Percentiles rank a stretch among this genome's conserved stretches.
Conservation (phyloP, 1,140 invertebrate species). For the Formica exsecta region DNA sequence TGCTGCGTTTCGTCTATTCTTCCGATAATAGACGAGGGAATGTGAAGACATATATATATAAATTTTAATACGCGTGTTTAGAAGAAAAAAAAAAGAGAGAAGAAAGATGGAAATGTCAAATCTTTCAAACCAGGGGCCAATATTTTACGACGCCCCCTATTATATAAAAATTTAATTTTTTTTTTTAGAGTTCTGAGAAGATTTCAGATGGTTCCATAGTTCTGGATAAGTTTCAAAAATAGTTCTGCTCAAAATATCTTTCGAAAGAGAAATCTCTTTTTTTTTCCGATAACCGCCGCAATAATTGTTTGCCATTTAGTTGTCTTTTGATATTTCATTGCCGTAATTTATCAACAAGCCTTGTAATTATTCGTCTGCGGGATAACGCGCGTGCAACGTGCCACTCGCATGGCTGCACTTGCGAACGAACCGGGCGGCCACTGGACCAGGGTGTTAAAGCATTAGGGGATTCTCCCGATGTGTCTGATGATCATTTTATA, state of each 20-base stretch:
- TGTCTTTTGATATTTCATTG: background rate
- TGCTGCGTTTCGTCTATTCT: slow-evolving; percentile 50
- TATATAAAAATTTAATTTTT: too few species aligned
- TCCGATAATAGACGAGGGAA: slow-evolving; percentile 25
- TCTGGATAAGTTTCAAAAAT: too few species aligned
- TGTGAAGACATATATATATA: background rate
- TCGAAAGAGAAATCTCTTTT: background rate
- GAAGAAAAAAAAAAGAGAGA: slow-evolving; percentile 12
- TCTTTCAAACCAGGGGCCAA: too few species aligned
- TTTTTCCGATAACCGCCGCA: background rate
- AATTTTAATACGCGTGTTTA: slow-evolving; percentile 21
- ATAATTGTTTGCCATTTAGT: background rate
- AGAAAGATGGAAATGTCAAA: too few species aligned
- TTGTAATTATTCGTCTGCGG: slow-evolving; percentile 35
- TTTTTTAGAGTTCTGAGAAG: too few species aligned
- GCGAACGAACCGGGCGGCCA: slow-evolving; percentile 70
- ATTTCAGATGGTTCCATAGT: too few species aligned
- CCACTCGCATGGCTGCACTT: slow-evolving; percentile 70
- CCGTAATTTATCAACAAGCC: slow-evolving; percentile 13
- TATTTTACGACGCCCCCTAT: too few species aligned
- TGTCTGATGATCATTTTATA: slow-evolving; percentile 81
- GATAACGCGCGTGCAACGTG: slow-evolving; percentile 47
- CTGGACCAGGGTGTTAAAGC: slow-evolving; percentile 74
- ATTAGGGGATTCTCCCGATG: slow-evolving; percentile 79
- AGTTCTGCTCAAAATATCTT: background rate